Evolutionary conservation across 2,888 invertebrate species (phyloP).

Genomic region (Metalampra italica): DNA sequence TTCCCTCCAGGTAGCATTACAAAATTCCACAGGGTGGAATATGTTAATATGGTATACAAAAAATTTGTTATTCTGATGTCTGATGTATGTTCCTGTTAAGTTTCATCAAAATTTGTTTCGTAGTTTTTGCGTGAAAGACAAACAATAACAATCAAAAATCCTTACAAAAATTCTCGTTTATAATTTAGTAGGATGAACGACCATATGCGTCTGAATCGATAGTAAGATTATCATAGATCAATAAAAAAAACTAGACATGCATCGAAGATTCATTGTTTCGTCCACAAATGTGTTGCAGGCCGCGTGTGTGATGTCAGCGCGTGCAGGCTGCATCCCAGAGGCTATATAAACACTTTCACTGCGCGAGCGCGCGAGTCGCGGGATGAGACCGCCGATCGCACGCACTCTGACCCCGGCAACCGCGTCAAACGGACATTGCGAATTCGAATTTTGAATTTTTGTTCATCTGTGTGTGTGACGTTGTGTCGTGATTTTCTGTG

Average conservation of each 20-base stretch:
- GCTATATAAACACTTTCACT: slow-evolving; percentile 77
- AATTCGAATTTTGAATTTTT: slow-evolving; percentile 13
- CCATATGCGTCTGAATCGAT: too few species aligned
- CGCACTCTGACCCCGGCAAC: slow-evolving; percentile 66
- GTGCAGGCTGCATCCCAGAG: slow-evolving; percentile 50
- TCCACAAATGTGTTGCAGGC: slow-evolving; percentile 32
- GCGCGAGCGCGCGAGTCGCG: slow-evolving; percentile 59
- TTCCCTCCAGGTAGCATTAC: too few species aligned
- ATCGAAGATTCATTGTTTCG: not conserved
- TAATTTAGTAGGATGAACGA: too few species aligned
- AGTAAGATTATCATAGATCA: too few species aligned
- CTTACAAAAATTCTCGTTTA: too few species aligned
- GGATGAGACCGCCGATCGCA: slow-evolving; percentile 44
- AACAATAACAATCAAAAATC: too few species aligned
- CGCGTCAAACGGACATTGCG: slow-evolving; percentile 34
- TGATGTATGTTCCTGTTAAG: too few species aligned
- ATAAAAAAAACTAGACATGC: not conserved
- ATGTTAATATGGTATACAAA: too few species aligned
- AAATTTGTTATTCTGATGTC: too few species aligned
- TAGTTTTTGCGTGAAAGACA: too few species aligned
- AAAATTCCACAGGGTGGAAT: too few species aligned
- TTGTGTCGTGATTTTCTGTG: slow-evolving; percentile 55
- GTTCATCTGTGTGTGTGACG: slow-evolving; percentile 49
- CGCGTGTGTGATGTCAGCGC: slow-evolving; percentile 40
- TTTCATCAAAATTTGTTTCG: too few species aligned